Base-by-base conservation (phyloP, 2,888 invertebrate species). In the Caenorhabditis becei region DNA sequence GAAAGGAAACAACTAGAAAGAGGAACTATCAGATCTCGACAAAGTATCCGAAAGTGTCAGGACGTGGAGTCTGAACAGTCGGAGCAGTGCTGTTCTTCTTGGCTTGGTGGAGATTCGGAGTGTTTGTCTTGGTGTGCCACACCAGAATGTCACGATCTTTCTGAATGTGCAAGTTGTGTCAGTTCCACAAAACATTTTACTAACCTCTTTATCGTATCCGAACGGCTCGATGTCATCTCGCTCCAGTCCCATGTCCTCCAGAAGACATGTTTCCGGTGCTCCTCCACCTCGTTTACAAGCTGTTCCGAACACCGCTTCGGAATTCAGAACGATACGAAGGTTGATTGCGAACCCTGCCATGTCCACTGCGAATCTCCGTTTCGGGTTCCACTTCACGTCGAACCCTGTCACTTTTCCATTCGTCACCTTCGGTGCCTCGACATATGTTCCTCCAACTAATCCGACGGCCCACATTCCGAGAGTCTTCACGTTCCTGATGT, bases 341-440 rank as follows among this genome's bases (percentile, higher is more conserved):
- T 83, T 82, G 32, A 88, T 72, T 1, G 86, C 88, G 53, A 88
- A 88, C 4, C 88, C 88, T 11, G 88, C 87, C 88, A 88, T 88
- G 51, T 88, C 88, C 10, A 84, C 82, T 20, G 88, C 88, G 72
- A 88, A 88, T 37, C 70, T 71, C 24, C 88, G 75, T 23, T 80
- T 77, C 16, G 83, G 77, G 37, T 82, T 83, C 86, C 85, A 88
- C 28, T 80, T 79, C 16, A 87, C 87, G 28, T 87, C 70, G 78
- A 85, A 88, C 3, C 80, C 84, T 18, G 82, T 83, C 26, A 88
- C 88, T 44, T 63, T 78, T 11, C 86, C 86, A 23, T 87, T 70
- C 16, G 71, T 71, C 14, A 88, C 88, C 18, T 63, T 44, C 16
- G 85, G 88, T 16, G 86, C 62, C 69, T 88, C 88, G 3, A 88